A percentile compares a stretch with the other conserved stretches of the same genome.
These are phyloP conservation scores for Trinectes maculatus DNA, from an alignment of 2,113 vertebrate species.

Conservation along the genomic window DNA sequence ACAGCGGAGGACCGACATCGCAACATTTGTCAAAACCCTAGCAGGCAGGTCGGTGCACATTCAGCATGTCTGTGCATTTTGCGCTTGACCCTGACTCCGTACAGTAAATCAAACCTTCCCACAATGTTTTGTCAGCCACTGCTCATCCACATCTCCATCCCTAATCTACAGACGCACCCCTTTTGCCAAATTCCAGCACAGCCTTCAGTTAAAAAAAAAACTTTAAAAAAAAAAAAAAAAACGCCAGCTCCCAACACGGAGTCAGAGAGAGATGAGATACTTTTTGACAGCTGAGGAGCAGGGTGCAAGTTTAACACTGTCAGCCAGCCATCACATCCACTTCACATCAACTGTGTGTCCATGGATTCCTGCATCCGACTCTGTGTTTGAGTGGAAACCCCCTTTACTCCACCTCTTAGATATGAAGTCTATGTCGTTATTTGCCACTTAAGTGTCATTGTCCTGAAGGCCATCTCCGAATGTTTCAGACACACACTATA, in stretches of 20 bases:
- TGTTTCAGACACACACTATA: too few species aligned
- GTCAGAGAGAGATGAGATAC: constrained; percentile 58
- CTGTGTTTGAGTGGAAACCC: too few species aligned
- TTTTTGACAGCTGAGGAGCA: constrained; percentile 65
- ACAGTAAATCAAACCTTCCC: constrained; percentile 57
- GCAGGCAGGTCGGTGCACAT: background rate
- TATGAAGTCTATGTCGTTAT: background rate
- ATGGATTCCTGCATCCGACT: background rate
- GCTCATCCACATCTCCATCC: constrained; percentile 67
- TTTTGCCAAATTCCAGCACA: constrained; percentile 72
- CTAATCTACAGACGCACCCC: constrained; percentile 75
- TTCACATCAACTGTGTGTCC: constrained; percentile 40
- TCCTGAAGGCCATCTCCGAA: background rate
- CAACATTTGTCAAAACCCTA: background rate
- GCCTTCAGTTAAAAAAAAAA: constrained; percentile 61
- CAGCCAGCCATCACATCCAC: constrained; percentile 47
- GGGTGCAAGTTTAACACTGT: constrained; percentile 58
- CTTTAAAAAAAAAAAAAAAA: too few species aligned
- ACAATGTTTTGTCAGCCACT: constrained; percentile 70
- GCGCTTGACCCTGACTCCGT: constrained; percentile 60
- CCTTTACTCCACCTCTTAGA: background rate
- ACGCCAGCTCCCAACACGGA: constrained; percentile 54
- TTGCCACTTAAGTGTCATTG: constrained; percentile 24
- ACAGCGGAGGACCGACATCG: background rate
- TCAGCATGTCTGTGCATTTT: background rate